Evolutionary conservation across 2,113 vertebrate genomes (phyloP).

Genomic region (Pelusios castaneus): DNA sequence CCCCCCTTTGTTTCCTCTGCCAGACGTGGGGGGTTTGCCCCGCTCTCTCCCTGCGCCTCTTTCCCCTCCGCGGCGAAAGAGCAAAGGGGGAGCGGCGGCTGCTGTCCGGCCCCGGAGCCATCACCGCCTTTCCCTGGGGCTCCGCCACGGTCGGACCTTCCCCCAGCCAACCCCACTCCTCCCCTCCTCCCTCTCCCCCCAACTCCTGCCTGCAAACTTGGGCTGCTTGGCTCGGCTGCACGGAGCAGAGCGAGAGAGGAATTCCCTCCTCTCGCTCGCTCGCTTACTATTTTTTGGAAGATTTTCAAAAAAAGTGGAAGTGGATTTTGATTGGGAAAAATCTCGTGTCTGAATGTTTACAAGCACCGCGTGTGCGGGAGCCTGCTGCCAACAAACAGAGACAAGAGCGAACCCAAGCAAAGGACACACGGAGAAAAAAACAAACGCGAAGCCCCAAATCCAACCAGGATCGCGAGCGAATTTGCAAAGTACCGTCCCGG

Average conservation of each 20-base stretch:
- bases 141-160: not conserved
- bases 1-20: constrained; percentile 73
- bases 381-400: constrained; percentile 85
- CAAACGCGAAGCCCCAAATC: too few relatives aligned
- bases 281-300: constrained; percentile 90
- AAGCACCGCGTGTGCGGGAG: constrained; percentile 90
- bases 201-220: constrained; percentile 65
- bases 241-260: constrained; percentile 57
- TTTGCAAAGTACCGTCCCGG: not conserved
- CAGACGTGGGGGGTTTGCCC: constrained; percentile 67
- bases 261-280: constrained; percentile 78
- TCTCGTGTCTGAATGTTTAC: constrained; percentile 95
- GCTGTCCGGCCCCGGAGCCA: not conserved
- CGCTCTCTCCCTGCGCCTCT: constrained; percentile 64
- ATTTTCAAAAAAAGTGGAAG: constrained; percentile 90
- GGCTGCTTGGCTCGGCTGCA: constrained; percentile 58
- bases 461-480: not conserved
- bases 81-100: constrained; percentile 19
- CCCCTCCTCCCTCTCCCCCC: constrained; percentile 20
- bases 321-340: constrained; percentile 94
- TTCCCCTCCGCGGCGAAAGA: constrained; percentile 24
- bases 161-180: not conserved
- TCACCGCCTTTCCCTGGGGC: not conserved
- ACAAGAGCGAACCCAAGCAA: constrained; percentile 74
- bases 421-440: constrained; percentile 51